A percentile compares a stretch with the other conserved stretches of the same genome.
Evolutionary conservation across 37 sponge, comb jelly and placozoan genomes (phyloP).

Genomic region (Sycon ciliatum): DNA sequence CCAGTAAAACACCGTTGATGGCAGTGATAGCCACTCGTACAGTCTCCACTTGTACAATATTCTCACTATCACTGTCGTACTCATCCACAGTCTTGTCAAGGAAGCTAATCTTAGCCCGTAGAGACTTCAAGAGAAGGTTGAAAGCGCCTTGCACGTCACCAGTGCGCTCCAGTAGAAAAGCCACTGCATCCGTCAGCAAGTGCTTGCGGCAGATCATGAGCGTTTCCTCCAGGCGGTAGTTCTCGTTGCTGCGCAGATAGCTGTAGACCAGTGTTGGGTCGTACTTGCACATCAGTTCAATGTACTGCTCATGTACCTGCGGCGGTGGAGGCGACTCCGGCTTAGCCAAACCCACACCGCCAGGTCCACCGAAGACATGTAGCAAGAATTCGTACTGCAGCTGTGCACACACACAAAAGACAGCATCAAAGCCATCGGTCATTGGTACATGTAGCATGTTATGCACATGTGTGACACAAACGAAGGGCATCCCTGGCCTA

Average conservation of each 20-base stretch:
- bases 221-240: constrained; percentile 68
- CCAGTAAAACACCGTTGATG: constrained; percentile 12
- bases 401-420: not conserved
- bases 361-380: not conserved
- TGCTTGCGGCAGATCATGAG: constrained; percentile 20
- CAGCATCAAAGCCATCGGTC: no score
- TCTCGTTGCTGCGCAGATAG: constrained; percentile 51
- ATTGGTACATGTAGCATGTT: no score
- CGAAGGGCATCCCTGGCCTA: no score
- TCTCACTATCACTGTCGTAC: no score
- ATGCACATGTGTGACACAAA: no score
- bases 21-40: not conserved
- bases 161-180: constrained; percentile 63
- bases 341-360: not conserved
- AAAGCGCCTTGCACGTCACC: constrained; percentile 70
- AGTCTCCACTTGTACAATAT: not conserved
- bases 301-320: constrained; percentile 64
- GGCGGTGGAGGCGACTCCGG: constrained; percentile 40
- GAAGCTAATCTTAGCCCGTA: no score
- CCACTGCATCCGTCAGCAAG: constrained; percentile 47
- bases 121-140: constrained; percentile 51
- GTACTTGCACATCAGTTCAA: constrained; percentile 69
- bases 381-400: not conserved
- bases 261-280: constrained; percentile 40
- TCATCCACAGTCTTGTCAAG: no score